A percentile compares a stretch with the other conserved stretches of the same genome.
phyloP scores from a whole-genome alignment of 2,888 invertebrate species.

The Trissolcus japonicus region DNA sequence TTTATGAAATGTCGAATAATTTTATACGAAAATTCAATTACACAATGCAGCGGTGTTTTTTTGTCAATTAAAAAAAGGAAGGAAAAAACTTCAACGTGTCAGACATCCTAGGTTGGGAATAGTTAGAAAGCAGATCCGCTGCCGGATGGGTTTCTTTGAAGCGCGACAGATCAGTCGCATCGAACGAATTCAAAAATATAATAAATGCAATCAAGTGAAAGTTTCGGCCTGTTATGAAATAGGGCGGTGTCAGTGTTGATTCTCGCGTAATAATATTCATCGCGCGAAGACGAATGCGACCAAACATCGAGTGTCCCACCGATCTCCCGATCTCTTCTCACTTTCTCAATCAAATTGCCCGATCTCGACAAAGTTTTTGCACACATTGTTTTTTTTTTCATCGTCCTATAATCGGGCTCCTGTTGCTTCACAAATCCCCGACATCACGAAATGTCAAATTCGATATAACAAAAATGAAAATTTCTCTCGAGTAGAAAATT shows the following conservation, averaged over 20 bases:
- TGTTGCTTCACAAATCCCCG: too few species aligned
- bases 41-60: too few species aligned
- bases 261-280: slow-evolving; percentile 19
- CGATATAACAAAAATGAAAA: slow-evolving; percentile 7
- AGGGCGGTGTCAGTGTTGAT: slow-evolving; percentile 21
- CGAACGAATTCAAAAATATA: slow-evolving; percentile 33
- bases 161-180: slow-evolving; percentile 19
- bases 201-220: slow-evolving; percentile 48
- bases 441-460: neutral
- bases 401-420: too few species aligned
- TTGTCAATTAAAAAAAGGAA: too few species aligned
- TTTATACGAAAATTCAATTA: too few species aligned
- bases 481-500: slow-evolving; percentile 32
- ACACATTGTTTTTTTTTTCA: neutral
- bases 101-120: slow-evolving; percentile 10
- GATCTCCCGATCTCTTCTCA: too few species aligned
- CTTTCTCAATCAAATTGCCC: too few species aligned
- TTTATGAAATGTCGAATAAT: too few species aligned
- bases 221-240: slow-evolving; percentile 44
- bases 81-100: too few species aligned
- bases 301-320: too few species aligned
- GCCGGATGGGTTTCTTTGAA: slow-evolving; percentile 13
- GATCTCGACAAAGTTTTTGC: too few species aligned
- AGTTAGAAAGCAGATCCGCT: slow-evolving; percentile 25
- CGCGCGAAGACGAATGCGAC: slow-evolving; percentile 9